Base-by-base conservation (phyloP, 2,888 invertebrate species). In the Incurvaria masculella region DNA sequence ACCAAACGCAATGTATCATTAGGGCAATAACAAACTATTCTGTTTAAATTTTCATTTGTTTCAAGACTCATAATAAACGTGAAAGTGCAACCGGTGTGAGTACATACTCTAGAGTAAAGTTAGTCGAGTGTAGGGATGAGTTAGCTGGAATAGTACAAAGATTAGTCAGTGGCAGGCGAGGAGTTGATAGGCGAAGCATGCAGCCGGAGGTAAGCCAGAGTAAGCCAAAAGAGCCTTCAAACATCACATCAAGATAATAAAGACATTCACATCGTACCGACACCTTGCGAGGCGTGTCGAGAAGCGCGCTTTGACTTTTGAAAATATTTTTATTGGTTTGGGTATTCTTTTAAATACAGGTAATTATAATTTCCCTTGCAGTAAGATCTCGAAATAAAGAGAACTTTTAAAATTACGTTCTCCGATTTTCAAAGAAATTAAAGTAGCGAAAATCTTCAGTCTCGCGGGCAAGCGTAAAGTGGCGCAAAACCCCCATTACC, bases 121-220 rank as follows among this genome's bases (percentile, higher is more conserved):
- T 33, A 33, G 33, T 68, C 56, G 21, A 21, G 65, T 70, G 69
- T 75, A 74, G 72, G 66, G 64, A 66, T 64, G n/a, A n/a, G 66
- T 67, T 72, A 70, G 75, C 76, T 78, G 76, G 76, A 78, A 75
- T 69, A 69, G 68, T 72, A 66, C 64, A 70, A 72, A 71, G 66
- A 72, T 76, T 78, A 76, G 69, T 76, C 54, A 66, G 65, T 72
- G 41, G 11, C 11, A 14, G 23, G 23, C 23, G 23, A 23, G 23
- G 33, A n/a, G n/a, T n/a, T 33, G 33, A 33, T 14, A 11, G 14
- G 33, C 33, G 33, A n/a, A 33, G 14, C 6, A 33, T 33, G 33
- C 33, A 33, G 33, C 33, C 33, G 33, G 4, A 33, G 14, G 33
- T n/a, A 14, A 33, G 33, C 33, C 33, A 33, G 33, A 33, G 33